phyloP scores from a whole-genome alignment of 2,113 vertebrate genomes.

The Gymnarchus niloticus region DNA sequence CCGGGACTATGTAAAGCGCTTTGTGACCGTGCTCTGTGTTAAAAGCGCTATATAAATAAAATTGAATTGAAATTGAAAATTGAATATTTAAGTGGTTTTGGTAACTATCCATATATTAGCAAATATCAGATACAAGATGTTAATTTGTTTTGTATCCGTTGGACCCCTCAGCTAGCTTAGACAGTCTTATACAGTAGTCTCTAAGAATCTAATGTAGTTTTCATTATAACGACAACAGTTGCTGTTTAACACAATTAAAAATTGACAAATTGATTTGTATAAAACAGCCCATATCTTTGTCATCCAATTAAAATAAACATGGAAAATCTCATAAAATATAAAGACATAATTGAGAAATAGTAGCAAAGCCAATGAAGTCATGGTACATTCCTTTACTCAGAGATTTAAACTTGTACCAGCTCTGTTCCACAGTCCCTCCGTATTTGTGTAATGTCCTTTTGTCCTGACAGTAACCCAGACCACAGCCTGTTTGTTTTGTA shows the following conservation, averaged over 20 bases:
- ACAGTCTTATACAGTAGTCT: background rate
- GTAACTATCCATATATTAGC: background rate
- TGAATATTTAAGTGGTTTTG: too few species aligned
- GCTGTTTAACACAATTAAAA: background rate
- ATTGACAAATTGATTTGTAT: background rate
- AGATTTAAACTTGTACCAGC: background rate
- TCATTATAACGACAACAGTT: background rate
- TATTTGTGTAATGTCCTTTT: background rate
- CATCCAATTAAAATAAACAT: background rate
- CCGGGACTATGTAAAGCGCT: too few species aligned
- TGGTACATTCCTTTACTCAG: background rate
- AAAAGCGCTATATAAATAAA: too few species aligned
- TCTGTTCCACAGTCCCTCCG: background rate
- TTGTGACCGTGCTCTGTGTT: too few species aligned
- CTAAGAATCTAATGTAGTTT: conserved; percentile 1
- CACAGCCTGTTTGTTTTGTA: background rate
- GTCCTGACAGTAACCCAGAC: background rate
- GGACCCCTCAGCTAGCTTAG: background rate
- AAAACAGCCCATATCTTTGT: background rate
- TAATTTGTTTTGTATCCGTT: background rate
- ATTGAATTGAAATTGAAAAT: too few species aligned
- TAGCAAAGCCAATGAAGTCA: background rate
- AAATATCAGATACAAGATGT: background rate
- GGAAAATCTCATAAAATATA: background rate
- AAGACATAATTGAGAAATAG: background rate